A percentile compares a stretch with the other conserved stretches of the same genome.
Evolutionary conservation across 2,888 invertebrate species (phyloP).

Genomic region (Agriopis aurantiaria): DNA sequence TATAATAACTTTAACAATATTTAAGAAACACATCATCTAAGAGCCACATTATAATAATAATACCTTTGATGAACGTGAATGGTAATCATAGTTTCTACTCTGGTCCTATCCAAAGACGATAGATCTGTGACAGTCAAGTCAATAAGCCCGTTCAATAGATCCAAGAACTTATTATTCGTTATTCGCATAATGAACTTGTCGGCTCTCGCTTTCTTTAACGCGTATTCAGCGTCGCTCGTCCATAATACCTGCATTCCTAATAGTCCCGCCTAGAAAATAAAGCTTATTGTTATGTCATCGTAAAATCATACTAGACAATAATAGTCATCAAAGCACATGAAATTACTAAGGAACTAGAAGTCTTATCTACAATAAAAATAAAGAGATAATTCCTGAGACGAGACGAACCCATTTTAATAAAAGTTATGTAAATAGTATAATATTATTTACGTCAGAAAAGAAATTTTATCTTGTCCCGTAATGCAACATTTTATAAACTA

Average conservation of each 20-base stretch:
- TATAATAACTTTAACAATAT: too few relatives aligned
- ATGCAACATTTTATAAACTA: too few relatives aligned
- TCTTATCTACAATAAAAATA: too few relatives aligned
- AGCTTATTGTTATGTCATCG: not conserved
- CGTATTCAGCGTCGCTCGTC: constrained; percentile 94
- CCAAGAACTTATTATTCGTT: constrained; percentile 93
- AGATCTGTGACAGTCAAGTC: constrained; percentile 94
- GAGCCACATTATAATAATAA: not conserved
- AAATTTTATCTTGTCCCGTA: too few relatives aligned
- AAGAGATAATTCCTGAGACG: too few relatives aligned
- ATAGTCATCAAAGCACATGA: not conserved
- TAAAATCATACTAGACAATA: not conserved
- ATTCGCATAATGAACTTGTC: constrained; percentile 92
- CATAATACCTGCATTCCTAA: constrained; percentile 94
- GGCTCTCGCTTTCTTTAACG: constrained; percentile 88
- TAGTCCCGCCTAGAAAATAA: constrained; percentile 89
- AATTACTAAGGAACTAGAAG: not conserved
- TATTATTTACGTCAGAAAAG: too few relatives aligned
- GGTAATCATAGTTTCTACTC: constrained; percentile 95
- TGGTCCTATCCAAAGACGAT: constrained; percentile 90
- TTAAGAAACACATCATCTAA: too few relatives aligned
- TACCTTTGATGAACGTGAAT: constrained; percentile 96
- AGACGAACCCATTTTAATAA: too few relatives aligned
- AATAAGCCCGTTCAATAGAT: constrained; percentile 92
- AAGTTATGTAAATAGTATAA: too few relatives aligned